Conservation (phyloP, 2,113 vertebrate genomes). For the Leptobrachium leishanense region DNA sequence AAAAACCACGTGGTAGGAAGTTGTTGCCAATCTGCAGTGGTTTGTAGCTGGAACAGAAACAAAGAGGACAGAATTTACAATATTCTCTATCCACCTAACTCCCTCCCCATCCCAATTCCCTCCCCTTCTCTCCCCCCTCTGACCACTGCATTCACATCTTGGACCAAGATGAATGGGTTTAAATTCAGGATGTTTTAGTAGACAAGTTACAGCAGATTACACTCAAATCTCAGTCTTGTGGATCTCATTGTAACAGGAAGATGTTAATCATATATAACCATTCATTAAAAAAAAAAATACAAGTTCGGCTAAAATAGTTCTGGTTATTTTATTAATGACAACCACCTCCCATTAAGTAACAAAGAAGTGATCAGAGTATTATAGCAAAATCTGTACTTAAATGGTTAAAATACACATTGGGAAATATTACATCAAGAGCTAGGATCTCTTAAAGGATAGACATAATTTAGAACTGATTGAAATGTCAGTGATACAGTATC, state of each 20-base stretch:
- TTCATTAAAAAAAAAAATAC: not conserved
- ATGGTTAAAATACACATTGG: not conserved
- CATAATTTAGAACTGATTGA: too few species aligned
- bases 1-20: not conserved
- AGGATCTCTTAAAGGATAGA: too few species aligned
- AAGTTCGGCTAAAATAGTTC: not conserved
- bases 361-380: not conserved
- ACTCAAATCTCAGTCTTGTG: not conserved
- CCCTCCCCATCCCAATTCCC: too few species aligned
- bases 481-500: not conserved
- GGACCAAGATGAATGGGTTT: slow-evolving; percentile 6
- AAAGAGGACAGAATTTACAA: not conserved
- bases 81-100: too few species aligned
- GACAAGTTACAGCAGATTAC: slow-evolving; percentile 12
- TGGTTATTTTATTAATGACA: not conserved
- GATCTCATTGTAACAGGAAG: slow-evolving; percentile 21
- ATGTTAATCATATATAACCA: slow-evolving; percentile 5
- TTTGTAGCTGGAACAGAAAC: slow-evolving; percentile 5
- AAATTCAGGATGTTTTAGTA: slow-evolving; percentile 35
- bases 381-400: not conserved
- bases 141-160: not conserved
- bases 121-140: not conserved
- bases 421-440: not conserved
- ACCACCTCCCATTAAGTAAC: not conserved
- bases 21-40: not conserved